These are phyloP conservation scores for Copidosoma floridanum DNA, from an alignment of 1,140 invertebrate genomes.

Conservation along the genomic window DNA sequence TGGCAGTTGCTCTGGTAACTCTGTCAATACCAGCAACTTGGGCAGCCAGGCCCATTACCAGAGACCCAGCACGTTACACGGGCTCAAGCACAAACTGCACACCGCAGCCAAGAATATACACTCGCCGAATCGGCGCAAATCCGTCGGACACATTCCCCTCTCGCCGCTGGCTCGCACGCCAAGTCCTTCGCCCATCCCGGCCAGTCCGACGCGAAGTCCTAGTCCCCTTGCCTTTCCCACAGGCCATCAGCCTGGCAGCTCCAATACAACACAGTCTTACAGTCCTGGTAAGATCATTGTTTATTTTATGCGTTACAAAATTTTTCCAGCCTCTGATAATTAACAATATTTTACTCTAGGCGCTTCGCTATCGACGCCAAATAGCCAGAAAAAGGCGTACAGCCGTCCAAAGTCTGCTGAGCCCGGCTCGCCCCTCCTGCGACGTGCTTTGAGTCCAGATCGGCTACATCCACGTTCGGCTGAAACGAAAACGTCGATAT, in stretches of 20 bases:
- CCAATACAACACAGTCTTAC: slow-evolving; percentile 77
- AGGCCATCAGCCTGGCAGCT: slow-evolving; percentile 73
- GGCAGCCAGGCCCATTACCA: slow-evolving; percentile 66
- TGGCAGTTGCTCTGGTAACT: background rate
- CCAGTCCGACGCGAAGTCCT: slow-evolving; percentile 80
- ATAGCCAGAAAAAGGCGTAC: slow-evolving; percentile 69
- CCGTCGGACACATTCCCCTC: slow-evolving; percentile 92
- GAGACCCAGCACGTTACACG: slow-evolving; percentile 90
- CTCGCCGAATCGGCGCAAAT: slow-evolving; percentile 82
- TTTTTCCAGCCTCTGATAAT: background rate
- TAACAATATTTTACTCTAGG: too few species aligned
- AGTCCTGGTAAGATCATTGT: too few species aligned
- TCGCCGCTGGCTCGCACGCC: slow-evolving; percentile 93
- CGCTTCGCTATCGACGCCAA: slow-evolving; percentile 53
- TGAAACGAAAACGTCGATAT: slow-evolving; percentile 60
- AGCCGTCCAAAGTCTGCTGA: slow-evolving; percentile 77
- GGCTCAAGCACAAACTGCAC: slow-evolving; percentile 89
- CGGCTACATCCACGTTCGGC: slow-evolving; percentile 65
- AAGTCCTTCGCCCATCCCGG: slow-evolving; percentile 84
- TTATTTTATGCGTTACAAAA: background rate
- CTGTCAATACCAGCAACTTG: background rate
- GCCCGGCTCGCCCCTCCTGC: slow-evolving; percentile 83
- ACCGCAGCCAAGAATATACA: slow-evolving; percentile 64
- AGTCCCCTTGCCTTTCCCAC: slow-evolving; percentile 78
- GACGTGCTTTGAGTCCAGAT: slow-evolving; percentile 86